These are phyloP conservation scores for Zygaena filipendulae DNA, from an alignment of 2,888 invertebrate genomes.

Conservation along the genomic window DNA sequence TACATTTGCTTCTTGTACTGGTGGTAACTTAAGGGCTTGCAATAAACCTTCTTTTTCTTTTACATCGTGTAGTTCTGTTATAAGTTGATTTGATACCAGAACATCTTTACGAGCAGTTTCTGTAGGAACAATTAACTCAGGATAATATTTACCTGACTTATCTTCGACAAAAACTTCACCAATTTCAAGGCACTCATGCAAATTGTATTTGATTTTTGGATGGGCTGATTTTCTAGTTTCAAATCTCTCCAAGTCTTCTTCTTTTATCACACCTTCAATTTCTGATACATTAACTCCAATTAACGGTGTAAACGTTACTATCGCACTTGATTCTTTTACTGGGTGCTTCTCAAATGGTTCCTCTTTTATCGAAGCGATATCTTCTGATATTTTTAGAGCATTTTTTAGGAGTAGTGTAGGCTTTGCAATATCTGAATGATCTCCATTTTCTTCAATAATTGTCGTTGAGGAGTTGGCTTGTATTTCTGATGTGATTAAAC, in stretches of 20 bases:
- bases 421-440: slow-evolving; percentile 59
- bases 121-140: slow-evolving; percentile 82
- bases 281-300: slow-evolving; percentile 74
- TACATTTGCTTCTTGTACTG: slow-evolving; percentile 69
- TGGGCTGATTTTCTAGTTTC: slow-evolving; percentile 54
- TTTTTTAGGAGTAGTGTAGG: slow-evolving; percentile 70
- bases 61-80: slow-evolving; percentile 72
- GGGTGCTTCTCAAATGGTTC: slow-evolving; percentile 55
- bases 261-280: slow-evolving; percentile 69
- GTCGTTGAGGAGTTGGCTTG: slow-evolving; percentile 57
- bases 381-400: slow-evolving; percentile 74
- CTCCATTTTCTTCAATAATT: slow-evolving; percentile 38
- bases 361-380: slow-evolving; percentile 71
- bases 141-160: slow-evolving; percentile 81
- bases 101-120: slow-evolving; percentile 77
- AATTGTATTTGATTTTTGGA: slow-evolving; percentile 71
- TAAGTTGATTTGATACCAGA: slow-evolving; percentile 72
- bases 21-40: slow-evolving; percentile 67
- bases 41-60: slow-evolving; percentile 77
- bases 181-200: slow-evolving; percentile 72
- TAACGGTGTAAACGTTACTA: slow-evolving; percentile 68
- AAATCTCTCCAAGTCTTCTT: slow-evolving; percentile 61
- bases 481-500: slow-evolving; percentile 66
- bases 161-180: slow-evolving; percentile 76
- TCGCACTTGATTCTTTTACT: slow-evolving; percentile 63